Percentiles rank a stretch among this genome's conserved stretches.
These are phyloP conservation scores for Epicampocera succincta DNA, from an alignment of 2,888 invertebrate genomes.

Conservation along the genomic window DNA sequence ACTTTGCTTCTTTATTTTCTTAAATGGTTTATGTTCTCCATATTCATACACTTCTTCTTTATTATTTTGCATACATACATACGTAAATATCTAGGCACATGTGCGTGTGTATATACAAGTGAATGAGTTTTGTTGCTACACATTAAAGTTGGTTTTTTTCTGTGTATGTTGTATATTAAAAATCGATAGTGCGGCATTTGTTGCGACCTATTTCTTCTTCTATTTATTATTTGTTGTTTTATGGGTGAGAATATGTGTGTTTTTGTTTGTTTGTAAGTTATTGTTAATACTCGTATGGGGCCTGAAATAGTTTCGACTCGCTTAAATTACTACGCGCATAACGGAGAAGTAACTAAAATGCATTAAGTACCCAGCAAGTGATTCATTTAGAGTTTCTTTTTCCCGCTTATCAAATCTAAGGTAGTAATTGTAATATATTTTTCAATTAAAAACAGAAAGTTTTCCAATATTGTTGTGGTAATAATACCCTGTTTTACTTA, in stretches of 20 bases:
- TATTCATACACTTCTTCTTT: not conserved
- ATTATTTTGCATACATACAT: not conserved
- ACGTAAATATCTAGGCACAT: too few species aligned
- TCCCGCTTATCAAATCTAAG: too few species aligned
- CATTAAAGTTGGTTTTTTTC: not conserved
- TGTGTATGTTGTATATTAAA: slow-evolving; percentile 46
- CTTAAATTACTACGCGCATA: slow-evolving; percentile 46
- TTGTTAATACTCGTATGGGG: slow-evolving; percentile 44
- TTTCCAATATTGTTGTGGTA: too few species aligned
- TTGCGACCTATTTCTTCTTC: slow-evolving; percentile 64
- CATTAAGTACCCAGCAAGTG: not conserved
- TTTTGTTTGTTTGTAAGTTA: slow-evolving; percentile 12
- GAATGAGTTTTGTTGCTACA: slow-evolving; percentile 41
- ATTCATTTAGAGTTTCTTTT: too few species aligned
- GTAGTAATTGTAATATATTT: too few species aligned
- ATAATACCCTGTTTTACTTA: too few species aligned
- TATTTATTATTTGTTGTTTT: slow-evolving; percentile 17
- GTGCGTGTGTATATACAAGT: too few species aligned
- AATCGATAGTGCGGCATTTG: slow-evolving; percentile 70
- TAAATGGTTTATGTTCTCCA: slow-evolving; percentile 32
- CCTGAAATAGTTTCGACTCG: slow-evolving; percentile 59
- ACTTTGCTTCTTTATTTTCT: slow-evolving; percentile 30
- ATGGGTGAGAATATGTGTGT: not conserved
- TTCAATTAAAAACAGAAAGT: too few species aligned
- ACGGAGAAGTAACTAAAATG: not conserved